Conservation (phyloP, 2,113 vertebrate species). For the Cololabis saira region DNA sequence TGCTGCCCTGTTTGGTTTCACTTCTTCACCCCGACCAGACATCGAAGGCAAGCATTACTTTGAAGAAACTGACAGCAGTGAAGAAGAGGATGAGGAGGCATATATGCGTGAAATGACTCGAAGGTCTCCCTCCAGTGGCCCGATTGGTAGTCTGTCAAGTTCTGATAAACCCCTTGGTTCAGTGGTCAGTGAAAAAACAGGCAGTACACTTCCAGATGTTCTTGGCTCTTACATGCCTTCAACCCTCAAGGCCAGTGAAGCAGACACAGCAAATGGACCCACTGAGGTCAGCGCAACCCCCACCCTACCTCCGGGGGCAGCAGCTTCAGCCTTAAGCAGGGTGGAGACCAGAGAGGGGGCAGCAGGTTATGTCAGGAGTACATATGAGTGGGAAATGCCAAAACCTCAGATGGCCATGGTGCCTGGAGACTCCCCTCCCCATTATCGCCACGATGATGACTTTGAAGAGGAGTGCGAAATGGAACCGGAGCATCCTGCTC, state of each 20-base stretch:
- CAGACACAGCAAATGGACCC: slow-evolving; percentile 85
- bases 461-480: slow-evolving; percentile 82
- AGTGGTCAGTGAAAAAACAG: slow-evolving; percentile 37
- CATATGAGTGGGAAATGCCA: slow-evolving; percentile 76
- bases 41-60: slow-evolving; percentile 76
- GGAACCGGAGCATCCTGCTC: slow-evolving; percentile 83
- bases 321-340: slow-evolving; percentile 50
- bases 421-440: slow-evolving; percentile 79
- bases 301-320: slow-evolving; percentile 43
- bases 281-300: slow-evolving; percentile 83
- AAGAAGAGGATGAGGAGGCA: slow-evolving; percentile 80
- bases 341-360: slow-evolving; percentile 67
- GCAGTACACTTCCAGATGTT: slow-evolving; percentile 68
- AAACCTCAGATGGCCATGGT: slow-evolving; percentile 75
- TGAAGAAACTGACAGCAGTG: slow-evolving; percentile 84
- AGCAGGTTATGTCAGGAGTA: slow-evolving; percentile 68
- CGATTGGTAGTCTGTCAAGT: slow-evolving; percentile 46
- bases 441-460: slow-evolving; percentile 81
- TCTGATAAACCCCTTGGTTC: slow-evolving; percentile 57
- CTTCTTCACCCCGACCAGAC: slow-evolving; percentile 82
- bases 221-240: slow-evolving; percentile 73
- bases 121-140: slow-evolving; percentile 63
- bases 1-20: slow-evolving; percentile 82
- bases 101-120: slow-evolving; percentile 76
- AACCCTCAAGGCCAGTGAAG: slow-evolving; percentile 60